These are phyloP conservation scores for Manis pentadactyla DNA, from an alignment of 2,797 vertebrate genomes.

Conservation along the genomic window DNA sequence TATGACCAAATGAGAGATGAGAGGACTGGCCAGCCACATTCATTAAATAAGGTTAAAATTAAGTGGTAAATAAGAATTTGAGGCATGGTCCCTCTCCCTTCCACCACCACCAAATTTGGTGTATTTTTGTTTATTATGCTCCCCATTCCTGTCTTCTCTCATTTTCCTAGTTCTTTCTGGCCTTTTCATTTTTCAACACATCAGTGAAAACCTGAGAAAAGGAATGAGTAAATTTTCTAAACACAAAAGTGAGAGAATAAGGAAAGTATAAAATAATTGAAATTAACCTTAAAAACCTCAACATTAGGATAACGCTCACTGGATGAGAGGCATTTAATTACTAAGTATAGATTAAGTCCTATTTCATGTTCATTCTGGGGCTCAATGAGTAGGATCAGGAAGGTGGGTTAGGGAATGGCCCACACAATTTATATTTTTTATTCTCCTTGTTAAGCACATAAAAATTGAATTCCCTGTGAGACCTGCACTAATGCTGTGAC, in stretches of 20 bases:
- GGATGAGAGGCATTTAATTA: background rate
- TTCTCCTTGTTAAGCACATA: background rate
- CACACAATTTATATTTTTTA: background rate
- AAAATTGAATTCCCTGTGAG: background rate
- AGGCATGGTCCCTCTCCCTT: background rate
- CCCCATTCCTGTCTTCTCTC: background rate
- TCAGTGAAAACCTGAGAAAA: conserved; percentile 14
- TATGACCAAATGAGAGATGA: background rate
- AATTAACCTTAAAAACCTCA: background rate
- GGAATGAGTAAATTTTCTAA: background rate
- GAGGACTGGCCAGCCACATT: background rate
- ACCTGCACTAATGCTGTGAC: background rate
- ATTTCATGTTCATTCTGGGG: background rate
- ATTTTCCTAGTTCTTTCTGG: background rate
- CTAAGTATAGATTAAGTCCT: background rate
- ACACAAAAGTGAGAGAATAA: background rate
- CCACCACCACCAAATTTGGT: background rate
- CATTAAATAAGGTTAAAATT: background rate
- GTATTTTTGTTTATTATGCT: background rate
- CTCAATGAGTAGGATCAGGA: background rate
- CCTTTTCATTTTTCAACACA: background rate
- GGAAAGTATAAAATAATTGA: background rate
- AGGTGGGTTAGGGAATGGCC: background rate
- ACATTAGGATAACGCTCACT: background rate
- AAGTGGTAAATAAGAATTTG: background rate